Conservation (phyloP, 1,140 invertebrate genomes). For the Pogonognathellus flavescens region DNA sequence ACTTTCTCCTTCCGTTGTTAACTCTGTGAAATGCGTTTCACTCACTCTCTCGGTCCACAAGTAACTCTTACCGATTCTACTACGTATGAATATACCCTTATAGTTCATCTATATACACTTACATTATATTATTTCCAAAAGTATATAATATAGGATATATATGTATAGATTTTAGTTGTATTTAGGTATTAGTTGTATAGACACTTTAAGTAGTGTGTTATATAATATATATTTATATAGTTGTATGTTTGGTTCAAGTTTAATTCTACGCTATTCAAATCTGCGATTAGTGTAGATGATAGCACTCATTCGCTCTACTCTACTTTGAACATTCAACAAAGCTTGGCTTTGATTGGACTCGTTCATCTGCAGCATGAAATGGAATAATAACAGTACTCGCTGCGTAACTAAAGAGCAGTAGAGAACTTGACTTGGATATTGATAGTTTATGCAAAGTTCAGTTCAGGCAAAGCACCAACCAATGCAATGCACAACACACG, state of each 20-base stretch:
- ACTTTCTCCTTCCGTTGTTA: neutral
- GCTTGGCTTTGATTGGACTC: neutral
- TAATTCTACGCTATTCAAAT: slow-evolving; percentile 33
- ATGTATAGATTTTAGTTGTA: too few species aligned
- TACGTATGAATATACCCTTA: too few species aligned
- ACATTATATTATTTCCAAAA: too few species aligned
- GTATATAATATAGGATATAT: too few species aligned
- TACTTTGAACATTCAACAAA: slow-evolving; percentile 15
- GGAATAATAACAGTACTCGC: slow-evolving; percentile 7
- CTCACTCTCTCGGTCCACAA: neutral
- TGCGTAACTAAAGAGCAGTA: neutral
- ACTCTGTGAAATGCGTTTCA: neutral
- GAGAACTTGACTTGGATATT: slow-evolving; percentile 33
- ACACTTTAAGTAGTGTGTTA: neutral
- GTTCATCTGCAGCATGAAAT: neutral
- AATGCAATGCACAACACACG: neutral
- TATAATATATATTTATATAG: too few species aligned
- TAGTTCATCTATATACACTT: too few species aligned
- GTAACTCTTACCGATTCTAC: neutral
- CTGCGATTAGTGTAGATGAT: slow-evolving; percentile 44
- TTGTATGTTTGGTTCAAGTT: neutral
- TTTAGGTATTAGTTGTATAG: too few species aligned
- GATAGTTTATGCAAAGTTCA: slow-evolving; percentile 40
- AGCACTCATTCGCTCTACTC: neutral
- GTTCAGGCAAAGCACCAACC: neutral